Evolutionary conservation across 2,113 vertebrate species (phyloP).

Genomic region (Oceanites oceanicus): DNA sequence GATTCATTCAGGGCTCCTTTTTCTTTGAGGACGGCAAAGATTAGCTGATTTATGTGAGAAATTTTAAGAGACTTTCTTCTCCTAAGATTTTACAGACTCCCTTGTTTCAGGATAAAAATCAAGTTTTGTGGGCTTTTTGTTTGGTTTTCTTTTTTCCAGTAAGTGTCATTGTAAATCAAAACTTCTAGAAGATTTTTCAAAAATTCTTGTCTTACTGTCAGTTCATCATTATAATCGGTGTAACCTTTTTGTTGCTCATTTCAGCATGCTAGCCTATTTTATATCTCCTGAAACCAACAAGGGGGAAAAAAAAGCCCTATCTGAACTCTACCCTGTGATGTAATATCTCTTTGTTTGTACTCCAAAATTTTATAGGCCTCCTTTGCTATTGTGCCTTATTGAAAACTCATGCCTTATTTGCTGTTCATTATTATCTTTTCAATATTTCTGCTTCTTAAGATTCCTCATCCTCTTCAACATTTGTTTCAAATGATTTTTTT

Average conservation of each 20-base stretch:
- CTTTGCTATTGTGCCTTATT: conserved; percentile 17
- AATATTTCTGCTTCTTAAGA: conserved; percentile 28
- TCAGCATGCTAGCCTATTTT: background rate
- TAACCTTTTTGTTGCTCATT: background rate
- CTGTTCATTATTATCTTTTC: conserved; percentile 13
- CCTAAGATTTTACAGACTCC: background rate
- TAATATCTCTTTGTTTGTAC: conserved; percentile 35
- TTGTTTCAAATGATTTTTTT: conserved; percentile 28
- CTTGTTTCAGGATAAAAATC: background rate
- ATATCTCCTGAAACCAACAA: background rate
- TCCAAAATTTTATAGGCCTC: conserved; percentile 45
- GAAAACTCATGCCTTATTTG: conserved; percentile 56
- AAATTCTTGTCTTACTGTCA: background rate
- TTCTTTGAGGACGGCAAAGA: background rate
- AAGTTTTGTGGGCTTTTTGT: background rate
- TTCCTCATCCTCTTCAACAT: background rate
- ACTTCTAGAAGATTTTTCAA: background rate
- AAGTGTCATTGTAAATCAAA: background rate
- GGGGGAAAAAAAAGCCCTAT: background rate
- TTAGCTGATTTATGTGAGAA: background rate
- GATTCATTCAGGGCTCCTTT: background rate
- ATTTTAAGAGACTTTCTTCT: background rate
- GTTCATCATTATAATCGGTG: background rate
- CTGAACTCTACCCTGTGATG: background rate
- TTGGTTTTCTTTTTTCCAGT: background rate